Evolutionary conservation across 2,113 vertebrate species (phyloP).

Genomic region (Neogobius melanostomus): DNA sequence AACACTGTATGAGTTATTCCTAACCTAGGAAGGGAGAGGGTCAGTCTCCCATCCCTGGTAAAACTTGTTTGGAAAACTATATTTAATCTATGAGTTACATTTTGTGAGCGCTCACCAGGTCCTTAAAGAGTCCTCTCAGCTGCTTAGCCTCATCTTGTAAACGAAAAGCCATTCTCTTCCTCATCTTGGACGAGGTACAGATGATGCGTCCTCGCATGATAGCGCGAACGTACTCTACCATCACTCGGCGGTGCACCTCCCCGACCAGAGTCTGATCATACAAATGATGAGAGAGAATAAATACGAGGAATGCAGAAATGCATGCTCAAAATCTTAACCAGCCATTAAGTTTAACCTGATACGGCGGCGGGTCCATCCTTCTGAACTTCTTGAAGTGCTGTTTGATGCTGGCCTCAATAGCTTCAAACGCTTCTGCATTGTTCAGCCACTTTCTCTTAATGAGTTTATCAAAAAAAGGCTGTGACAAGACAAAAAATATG

Average conservation of each 20-base stretch:
- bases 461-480: slow-evolving; percentile 88
- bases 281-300: neutral
- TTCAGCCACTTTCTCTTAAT: slow-evolving; percentile 88
- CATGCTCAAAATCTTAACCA: neutral
- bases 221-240: slow-evolving; percentile 85
- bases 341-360: slow-evolving; percentile 79
- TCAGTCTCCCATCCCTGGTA: slow-evolving; percentile 49
- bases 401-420: slow-evolving; percentile 82
- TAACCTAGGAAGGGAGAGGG: slow-evolving; percentile 59
- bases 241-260: slow-evolving; percentile 84
- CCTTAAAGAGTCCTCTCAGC: slow-evolving; percentile 86
- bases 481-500: slow-evolving; percentile 21
- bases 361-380: slow-evolving; percentile 84
- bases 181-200: slow-evolving; percentile 85
- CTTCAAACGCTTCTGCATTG: slow-evolving; percentile 83
- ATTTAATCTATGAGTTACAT: neutral
- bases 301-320: neutral
- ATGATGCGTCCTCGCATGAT: slow-evolving; percentile 84
- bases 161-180: slow-evolving; percentile 83
- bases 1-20: slow-evolving; percentile 65
- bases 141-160: slow-evolving; percentile 86
- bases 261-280: slow-evolving; percentile 79
- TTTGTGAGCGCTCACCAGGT: slow-evolving; percentile 80
- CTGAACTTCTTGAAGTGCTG: slow-evolving; percentile 83
- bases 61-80: slow-evolving; percentile 1